Evolutionary conservation across 2,888 invertebrate species (phyloP).

Genomic region (Campaea margaritaria): DNA sequence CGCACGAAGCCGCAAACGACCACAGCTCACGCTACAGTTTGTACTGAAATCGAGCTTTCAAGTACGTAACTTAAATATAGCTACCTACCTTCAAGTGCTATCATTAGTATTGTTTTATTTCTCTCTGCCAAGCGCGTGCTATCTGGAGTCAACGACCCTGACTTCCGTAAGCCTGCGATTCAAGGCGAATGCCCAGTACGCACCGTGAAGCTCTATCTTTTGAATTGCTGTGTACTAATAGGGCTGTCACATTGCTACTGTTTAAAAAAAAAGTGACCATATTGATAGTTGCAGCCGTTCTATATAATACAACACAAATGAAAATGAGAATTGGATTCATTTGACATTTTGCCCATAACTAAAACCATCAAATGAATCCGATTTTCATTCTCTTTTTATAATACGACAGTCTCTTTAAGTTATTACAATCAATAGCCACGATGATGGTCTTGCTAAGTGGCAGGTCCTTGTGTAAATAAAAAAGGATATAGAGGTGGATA

Average conservation of each 20-base stretch:
- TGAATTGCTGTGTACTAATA: constrained; percentile 2
- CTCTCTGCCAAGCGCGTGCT: constrained; percentile 40
- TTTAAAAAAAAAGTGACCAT: too few relatives aligned
- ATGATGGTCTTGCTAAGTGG: too few relatives aligned
- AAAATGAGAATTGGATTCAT: too few relatives aligned
- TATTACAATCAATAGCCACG: too few relatives aligned
- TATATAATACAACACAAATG: too few relatives aligned
- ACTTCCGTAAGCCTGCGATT: constrained; percentile 52
- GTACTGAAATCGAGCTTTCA: constrained; percentile 8
- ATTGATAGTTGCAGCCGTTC: too few relatives aligned
- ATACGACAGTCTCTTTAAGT: too few relatives aligned
- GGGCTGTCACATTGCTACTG: constrained; percentile 4
- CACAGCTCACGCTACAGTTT: constrained; percentile 3
- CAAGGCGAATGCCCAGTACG: constrained; percentile 45
- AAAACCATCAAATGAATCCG: too few relatives aligned
- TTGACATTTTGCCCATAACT: too few relatives aligned
- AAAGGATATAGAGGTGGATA: too few relatives aligned
- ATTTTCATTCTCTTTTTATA: too few relatives aligned
- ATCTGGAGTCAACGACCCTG: constrained; percentile 60
- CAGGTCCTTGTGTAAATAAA: too few relatives aligned
- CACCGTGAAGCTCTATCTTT: constrained; percentile 24
- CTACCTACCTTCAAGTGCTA: constrained; percentile 4
- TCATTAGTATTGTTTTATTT: constrained; percentile 38
- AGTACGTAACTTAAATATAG: not conserved
- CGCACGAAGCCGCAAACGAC: not conserved